A percentile compares a stretch with the other conserved stretches of the same genome.
Conservation (phyloP, 2,113 vertebrate genomes). For the Periophthalmodon schlosseri region DNA sequence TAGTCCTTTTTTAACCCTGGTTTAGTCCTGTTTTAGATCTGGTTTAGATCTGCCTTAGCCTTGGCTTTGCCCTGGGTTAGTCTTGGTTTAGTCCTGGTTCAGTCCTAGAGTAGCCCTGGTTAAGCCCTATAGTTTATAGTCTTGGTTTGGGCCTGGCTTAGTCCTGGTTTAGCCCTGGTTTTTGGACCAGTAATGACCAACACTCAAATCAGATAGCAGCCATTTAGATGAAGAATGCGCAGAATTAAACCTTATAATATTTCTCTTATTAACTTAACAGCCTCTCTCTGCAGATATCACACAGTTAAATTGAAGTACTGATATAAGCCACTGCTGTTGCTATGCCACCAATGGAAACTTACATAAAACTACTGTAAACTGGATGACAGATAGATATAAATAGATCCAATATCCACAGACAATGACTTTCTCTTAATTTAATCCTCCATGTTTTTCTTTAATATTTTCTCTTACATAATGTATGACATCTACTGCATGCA, state of each 20-base stretch:
- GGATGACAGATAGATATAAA: not conserved
- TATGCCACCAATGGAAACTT: slow-evolving; percentile 43
- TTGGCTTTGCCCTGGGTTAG: not conserved
- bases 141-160: no score
- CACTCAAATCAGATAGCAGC: no score
- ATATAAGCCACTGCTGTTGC: slow-evolving; percentile 44
- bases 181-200: no score
- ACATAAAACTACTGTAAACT: slow-evolving; percentile 28
- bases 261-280: not conserved
- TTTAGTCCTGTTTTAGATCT: not conserved
- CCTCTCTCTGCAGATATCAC: not conserved
- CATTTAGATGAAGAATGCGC: not conserved
- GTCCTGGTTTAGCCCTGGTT: no score
- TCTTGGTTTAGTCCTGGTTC: not conserved
- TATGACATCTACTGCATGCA: no score
- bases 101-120: no score
- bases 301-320: slow-evolving; percentile 1
- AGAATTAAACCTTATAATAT: not conserved
- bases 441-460: not conserved
- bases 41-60: no score
- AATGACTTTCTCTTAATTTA: not conserved
- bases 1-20: not conserved
- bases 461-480: not conserved
- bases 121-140: no score
- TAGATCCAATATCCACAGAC: not conserved